These are phyloP conservation scores for Athrips mouffetella DNA, from an alignment of 2,888 invertebrate genomes.

Conservation along the genomic window DNA sequence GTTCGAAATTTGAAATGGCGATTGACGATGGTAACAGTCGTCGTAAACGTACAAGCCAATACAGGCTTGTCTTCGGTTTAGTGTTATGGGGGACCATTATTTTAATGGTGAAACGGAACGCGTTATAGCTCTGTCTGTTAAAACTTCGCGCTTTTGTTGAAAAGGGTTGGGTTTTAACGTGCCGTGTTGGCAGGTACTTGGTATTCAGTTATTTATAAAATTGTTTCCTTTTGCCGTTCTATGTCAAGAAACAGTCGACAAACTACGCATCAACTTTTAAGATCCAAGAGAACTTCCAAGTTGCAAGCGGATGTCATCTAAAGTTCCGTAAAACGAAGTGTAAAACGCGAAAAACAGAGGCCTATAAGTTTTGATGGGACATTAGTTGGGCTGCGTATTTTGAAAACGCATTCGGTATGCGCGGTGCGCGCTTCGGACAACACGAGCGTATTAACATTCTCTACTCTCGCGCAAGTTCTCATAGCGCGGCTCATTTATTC, in stretches of 20 bases:
- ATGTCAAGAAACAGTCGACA: too few species aligned
- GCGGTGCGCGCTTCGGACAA: conserved; percentile 52
- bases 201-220: too few species aligned
- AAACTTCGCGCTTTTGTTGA: conserved; percentile 3
- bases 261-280: too few species aligned
- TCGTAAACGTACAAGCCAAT: conserved; percentile 35
- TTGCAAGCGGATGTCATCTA: too few species aligned
- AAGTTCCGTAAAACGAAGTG: not conserved
- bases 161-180: too few species aligned
- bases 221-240: too few species aligned
- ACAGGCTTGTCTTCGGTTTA: conserved; percentile 26
- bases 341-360: conserved; percentile 7
- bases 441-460: conserved; percentile 74
- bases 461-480: conserved; percentile 64
- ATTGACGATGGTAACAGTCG: conserved; percentile 14
- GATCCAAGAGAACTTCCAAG: too few species aligned
- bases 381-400: conserved; percentile 44
- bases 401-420: conserved; percentile 55
- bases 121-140: conserved; percentile 2
- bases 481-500: conserved; percentile 46
- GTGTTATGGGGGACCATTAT: conserved; percentile 29
- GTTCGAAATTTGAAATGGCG: conserved; percentile 35
- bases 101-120: conserved; percentile 25
- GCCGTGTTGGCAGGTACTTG: too few species aligned
- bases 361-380: conserved; percentile 23